Evolutionary conservation across 2,888 invertebrate species (phyloP), one percentile per base, ranked within the genome.

Genomic region (Caenorhabditis parvicauda): DNA sequence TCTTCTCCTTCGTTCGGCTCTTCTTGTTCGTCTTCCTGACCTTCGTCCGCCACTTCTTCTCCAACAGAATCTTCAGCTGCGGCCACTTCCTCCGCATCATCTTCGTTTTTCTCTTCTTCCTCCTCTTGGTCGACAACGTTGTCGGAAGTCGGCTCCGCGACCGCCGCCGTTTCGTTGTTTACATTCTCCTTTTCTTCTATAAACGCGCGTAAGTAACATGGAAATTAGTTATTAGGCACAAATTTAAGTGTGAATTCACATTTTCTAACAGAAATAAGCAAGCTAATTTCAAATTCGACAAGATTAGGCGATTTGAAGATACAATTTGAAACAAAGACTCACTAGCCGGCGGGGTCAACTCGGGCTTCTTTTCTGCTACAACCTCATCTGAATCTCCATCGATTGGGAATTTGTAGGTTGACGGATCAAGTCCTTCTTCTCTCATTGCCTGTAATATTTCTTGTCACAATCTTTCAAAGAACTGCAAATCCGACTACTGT

Each of bases 1-100:
- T 32, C 25, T 38, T 54, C 51, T 43, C 64, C 58, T 37, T 54
- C 53, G 46, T 72, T 64, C 44, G 29, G 55, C 6, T 54, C 66
- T 22, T 46, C 56, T 45, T 59, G 59, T 22, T 62, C 54, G 17
- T 22, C 17, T 35, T 67, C 59, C 14, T 49, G 6, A 19, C 21
- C 39, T 19, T 42, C 45, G 25, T 32, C 37, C 12, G 17, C 32
- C 38, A 39, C 35, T 46, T 39, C 24, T 14, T 24, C 6, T 27
- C 45, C 29, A 35, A 25, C 50, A 32, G 12, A 14, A 41, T n/a
- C 35, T 43, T 19, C 28, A 32, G 46, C n/a, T 38, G 22, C 38
- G 24, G 6, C 17, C 21, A 14, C 47, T 24, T 19, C 47, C 19
- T 17, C 27, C 37, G 21, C n/a, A 14, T 35, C 14, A 12, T 47